These are phyloP conservation scores for Pseudoatta argentina DNA, from an alignment of 1,140 invertebrate species.

Conservation along the genomic window DNA sequence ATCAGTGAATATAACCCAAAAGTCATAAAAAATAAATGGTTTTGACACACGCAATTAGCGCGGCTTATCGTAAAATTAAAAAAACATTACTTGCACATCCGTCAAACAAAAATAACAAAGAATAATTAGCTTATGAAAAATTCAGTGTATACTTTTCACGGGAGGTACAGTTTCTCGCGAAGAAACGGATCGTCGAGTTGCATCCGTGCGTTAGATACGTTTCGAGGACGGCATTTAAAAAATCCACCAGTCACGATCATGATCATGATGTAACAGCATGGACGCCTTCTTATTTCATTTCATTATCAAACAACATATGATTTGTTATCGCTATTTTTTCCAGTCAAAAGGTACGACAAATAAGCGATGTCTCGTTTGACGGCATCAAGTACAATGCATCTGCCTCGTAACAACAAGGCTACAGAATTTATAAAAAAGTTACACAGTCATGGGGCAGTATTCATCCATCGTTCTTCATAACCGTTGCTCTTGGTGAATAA, in stretches of 20 bases:
- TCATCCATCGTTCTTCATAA: background rate
- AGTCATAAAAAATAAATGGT: conserved; percentile 7
- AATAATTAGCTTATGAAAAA: conserved; percentile 21
- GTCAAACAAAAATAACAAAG: conserved; percentile 12
- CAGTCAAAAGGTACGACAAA: background rate
- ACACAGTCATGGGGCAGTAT: background rate
- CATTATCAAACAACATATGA: conserved; percentile 49
- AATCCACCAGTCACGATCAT: conserved; percentile 49
- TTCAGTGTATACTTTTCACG: background rate
- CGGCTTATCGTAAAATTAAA: background rate
- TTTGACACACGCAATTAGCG: background rate
- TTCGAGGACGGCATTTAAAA: conserved; percentile 43
- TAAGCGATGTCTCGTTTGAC: background rate
- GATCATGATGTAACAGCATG: conserved; percentile 36
- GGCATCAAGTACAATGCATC: background rate
- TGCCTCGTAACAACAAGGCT: background rate
- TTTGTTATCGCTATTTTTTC: conserved; percentile 18
- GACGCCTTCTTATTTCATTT: conserved; percentile 33
- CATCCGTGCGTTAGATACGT: conserved; percentile 22
- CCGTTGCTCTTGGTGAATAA: background rate
- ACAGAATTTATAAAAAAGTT: conserved; percentile 20
- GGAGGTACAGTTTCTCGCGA: conserved; percentile 26
- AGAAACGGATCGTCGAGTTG: conserved; percentile 3
- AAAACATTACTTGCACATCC: conserved; percentile 5
- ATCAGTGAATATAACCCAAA: background rate